phyloP scores from a whole-genome alignment of 2,113 vertebrate genomes.

The Hydrolagus affinis region DNA sequence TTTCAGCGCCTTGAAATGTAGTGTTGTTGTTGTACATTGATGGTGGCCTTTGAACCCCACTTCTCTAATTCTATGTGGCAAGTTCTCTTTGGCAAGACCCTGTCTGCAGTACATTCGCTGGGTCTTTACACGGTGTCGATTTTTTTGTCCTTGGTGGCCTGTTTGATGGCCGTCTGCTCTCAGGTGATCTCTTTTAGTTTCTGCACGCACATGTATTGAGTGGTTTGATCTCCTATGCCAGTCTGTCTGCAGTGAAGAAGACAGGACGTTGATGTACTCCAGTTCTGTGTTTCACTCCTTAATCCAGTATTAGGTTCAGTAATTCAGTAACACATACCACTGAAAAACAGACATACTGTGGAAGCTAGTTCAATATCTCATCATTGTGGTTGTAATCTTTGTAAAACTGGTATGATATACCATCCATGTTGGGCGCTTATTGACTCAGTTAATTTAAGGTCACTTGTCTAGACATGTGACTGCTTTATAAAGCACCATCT shows the following conservation, averaged over 20 bases:
- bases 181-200: constrained; percentile 96
- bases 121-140: constrained; percentile 79
- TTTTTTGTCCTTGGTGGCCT: constrained; percentile 97
- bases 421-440: too few relatives aligned
- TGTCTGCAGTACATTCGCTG: neutral
- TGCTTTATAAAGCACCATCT: too few relatives aligned
- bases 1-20: too few relatives aligned
- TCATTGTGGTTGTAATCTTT: too few relatives aligned
- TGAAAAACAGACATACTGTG: too few relatives aligned
- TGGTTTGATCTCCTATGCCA: constrained; percentile 84
- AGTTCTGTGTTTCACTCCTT: constrained; percentile 95
- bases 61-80: neutral
- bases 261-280: constrained; percentile 90
- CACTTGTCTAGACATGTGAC: too few relatives aligned
- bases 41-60: neutral
- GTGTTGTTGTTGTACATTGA: too few relatives aligned
- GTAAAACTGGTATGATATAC: too few relatives aligned
- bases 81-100: neutral
- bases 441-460: too few relatives aligned
- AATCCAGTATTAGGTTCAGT: constrained; percentile 92
- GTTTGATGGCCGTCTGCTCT: constrained; percentile 94
- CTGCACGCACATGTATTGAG: constrained; percentile 85
- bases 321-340: constrained; percentile 58
- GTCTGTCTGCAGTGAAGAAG: constrained; percentile 94
- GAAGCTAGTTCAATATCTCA: too few relatives aligned